phyloP scores from a whole-genome alignment of 92 coral and sea anemone species.

The Scolanthus callimorphus region DNA sequence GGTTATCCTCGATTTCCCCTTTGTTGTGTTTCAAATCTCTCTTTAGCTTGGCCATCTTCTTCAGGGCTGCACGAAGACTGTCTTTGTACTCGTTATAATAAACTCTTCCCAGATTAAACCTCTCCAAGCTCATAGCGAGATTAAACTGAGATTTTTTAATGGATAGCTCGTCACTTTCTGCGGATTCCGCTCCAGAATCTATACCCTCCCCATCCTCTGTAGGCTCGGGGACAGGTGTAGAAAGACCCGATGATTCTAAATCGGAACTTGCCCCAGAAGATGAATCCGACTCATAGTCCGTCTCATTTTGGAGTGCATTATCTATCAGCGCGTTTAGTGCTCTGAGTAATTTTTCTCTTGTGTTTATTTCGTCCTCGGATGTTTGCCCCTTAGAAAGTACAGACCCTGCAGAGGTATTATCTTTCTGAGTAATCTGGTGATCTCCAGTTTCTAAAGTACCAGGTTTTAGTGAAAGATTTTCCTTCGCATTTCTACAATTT shows the following conservation, averaged over 20 bases:
- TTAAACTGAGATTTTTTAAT: slow-evolving; percentile 66
- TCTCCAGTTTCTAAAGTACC: not conserved
- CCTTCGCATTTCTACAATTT: not conserved
- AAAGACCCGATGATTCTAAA: slow-evolving; percentile 58
- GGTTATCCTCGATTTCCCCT: slow-evolving; percentile 41
- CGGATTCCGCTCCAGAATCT: slow-evolving; percentile 72
- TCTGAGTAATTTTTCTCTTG: slow-evolving; percentile 46
- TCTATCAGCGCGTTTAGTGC: slow-evolving; percentile 59
- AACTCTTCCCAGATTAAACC: slow-evolving; percentile 81
- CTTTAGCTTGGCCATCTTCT: slow-evolving; percentile 48
- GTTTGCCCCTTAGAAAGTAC: not conserved
- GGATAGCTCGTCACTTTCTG: slow-evolving; percentile 41
- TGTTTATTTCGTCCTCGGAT: slow-evolving; percentile 26
- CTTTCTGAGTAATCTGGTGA: not conserved
- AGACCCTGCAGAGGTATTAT: not conserved
- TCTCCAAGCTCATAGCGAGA: slow-evolving; percentile 62
- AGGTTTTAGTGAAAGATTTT: not conserved
- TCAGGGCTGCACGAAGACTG: slow-evolving; percentile 44
- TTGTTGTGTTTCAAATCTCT: slow-evolving; percentile 29
- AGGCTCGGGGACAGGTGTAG: slow-evolving; percentile 14
- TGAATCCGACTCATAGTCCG: slow-evolving; percentile 44
- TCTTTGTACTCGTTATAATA: slow-evolving; percentile 87
- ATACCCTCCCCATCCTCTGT: slow-evolving; percentile 40
- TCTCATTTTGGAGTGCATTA: slow-evolving; percentile 19
- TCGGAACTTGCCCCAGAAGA: slow-evolving; percentile 85